These are phyloP conservation scores for Lymantria dispar DNA, from an alignment of 2,888 invertebrate genomes.

Conservation along the genomic window DNA sequence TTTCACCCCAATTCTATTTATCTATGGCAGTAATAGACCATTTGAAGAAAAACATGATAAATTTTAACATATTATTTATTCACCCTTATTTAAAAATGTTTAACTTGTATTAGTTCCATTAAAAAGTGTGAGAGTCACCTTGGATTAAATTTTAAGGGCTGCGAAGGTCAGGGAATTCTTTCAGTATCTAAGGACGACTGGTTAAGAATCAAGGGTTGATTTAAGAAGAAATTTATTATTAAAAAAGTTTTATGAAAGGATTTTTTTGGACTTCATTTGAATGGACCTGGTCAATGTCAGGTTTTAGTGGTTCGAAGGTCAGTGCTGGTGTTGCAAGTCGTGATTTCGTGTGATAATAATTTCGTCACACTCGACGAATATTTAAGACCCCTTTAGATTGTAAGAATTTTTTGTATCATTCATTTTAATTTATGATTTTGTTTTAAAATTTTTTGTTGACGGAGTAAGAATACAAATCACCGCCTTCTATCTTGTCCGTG, in stretches of 20 bases:
- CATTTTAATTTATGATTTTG: no score
- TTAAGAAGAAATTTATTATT: not conserved
- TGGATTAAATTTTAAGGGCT: conserved; percentile 1
- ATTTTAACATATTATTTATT: conserved; percentile 23
- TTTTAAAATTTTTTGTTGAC: no score
- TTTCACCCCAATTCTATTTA: not conserved
- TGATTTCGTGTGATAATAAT: no score
- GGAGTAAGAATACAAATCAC: no score
- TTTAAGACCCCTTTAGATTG: no score
- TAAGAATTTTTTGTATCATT: no score
- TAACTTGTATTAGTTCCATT: conserved; percentile 28
- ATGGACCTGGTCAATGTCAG: not conserved
- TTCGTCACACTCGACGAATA: no score
- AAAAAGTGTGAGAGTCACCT: conserved; percentile 30
- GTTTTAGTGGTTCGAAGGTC: not conserved
- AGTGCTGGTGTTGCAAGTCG: not conserved
- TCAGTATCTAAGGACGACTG: conserved; percentile 14
- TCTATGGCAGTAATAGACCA: conserved; percentile 1
- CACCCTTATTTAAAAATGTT: conserved; percentile 20
- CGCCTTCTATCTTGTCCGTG: no score
- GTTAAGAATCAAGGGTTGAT: not conserved
- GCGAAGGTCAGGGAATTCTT: conserved; percentile 17
- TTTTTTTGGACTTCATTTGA: not conserved
- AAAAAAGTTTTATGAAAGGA: not conserved
- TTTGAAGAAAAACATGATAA: not conserved